These are phyloP conservation scores for Silurus meridionalis DNA, from an alignment of 2,113 vertebrate species.

Conservation along the genomic window DNA sequence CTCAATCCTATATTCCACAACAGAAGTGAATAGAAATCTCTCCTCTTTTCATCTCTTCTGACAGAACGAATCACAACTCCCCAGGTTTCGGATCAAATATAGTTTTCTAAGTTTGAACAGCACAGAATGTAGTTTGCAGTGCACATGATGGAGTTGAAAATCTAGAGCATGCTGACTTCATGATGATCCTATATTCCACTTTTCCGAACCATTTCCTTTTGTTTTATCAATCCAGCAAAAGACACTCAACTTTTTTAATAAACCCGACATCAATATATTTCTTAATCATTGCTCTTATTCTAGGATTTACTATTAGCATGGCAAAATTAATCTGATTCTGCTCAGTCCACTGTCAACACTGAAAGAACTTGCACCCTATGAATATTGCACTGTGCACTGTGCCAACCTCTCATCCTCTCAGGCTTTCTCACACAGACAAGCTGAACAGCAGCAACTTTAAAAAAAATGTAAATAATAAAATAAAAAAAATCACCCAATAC, in stretches of 20 bases:
- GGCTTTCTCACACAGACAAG: neutral
- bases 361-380: neutral
- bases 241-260: neutral
- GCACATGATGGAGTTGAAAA: neutral
- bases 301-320: neutral
- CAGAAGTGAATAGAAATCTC: slow-evolving; percentile 1
- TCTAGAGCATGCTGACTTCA: neutral
- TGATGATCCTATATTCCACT: neutral
- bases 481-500: neutral
- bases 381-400: neutral
- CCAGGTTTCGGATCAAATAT: neutral
- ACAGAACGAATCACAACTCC: neutral
- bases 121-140: neutral
- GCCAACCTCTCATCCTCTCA: neutral
- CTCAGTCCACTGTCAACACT: neutral
- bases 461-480: neutral
- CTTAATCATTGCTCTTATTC: neutral
- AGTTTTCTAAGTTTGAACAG: neutral
- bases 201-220: slow-evolving; percentile 14
- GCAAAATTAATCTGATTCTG: slow-evolving; percentile 15
- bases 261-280: neutral
- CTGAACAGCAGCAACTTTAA: neutral
- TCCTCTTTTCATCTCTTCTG: neutral
- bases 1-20: slow-evolving; percentile 26
- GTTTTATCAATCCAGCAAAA: neutral